Evolutionary conservation across 2,113 vertebrate genomes (phyloP), one percentile per base, ranked within the genome.

Genomic region (Hiodon alosoides): DNA sequence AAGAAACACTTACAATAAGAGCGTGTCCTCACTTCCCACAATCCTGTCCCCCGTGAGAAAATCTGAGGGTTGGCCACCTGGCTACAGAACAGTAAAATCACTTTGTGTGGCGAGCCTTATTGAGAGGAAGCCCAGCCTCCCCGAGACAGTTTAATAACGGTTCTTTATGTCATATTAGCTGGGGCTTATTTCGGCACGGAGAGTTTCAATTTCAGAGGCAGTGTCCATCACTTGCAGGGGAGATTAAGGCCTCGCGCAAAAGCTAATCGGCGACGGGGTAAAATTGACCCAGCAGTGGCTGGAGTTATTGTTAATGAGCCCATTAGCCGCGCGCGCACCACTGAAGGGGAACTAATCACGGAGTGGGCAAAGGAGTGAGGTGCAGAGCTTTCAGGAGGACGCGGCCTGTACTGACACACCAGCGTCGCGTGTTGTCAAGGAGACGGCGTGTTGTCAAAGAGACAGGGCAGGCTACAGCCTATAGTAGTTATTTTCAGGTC

Each of bases 101-200:
- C 75, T 84, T 79, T 80, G 75, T 79, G 76, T 81, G 83, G 79
- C 67, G 80, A 78, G 78, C 83, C 83, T 90, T 91, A 93, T 93
- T 93, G 92, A 90, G 84, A 93, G 92, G 83, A 93, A 93, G 86
- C 87, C 85, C 85, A 86, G 89, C 89, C 87, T 86, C 85, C 80
- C 86, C 82, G 79, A 87, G 89, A 92, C 88, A 92, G 84, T 91
- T 93, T 93, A 92, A 90, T 89, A 93, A 91, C 80, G 84, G 82
- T 91, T 91, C 85, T 91, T 93, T 92, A 92, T 90, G 86, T 89
- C 93, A 87, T 90, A 93, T 92, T 93, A 93, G 91, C 89, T 92
- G 75, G 82, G 78, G 69, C 78, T 31, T 79, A 81, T 86, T 87
- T 87, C 84, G 87, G 81, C 89, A 87, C 89, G 83, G 86, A 82